Evolutionary conservation across 2,888 invertebrate genomes (phyloP).

Genomic region (Cataglyphis livida): DNA sequence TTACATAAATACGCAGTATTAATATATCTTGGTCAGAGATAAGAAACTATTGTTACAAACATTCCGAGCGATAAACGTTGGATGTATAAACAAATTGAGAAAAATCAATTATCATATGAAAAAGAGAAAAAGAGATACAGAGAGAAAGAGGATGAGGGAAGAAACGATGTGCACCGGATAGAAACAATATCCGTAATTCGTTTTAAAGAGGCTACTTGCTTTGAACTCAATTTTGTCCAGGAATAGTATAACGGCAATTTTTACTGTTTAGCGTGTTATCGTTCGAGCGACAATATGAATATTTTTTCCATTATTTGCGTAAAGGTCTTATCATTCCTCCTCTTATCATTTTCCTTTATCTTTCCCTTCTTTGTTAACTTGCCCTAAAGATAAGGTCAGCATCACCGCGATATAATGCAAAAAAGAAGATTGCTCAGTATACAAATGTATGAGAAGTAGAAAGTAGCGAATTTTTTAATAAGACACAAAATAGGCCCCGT

Average conservation of each 20-base stretch:
- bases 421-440: slow-evolving; percentile 10
- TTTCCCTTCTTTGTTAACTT: slow-evolving; percentile 16
- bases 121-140: not conserved
- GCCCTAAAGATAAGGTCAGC: slow-evolving; percentile 39
- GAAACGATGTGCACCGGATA: not conserved
- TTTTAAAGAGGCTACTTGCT: slow-evolving; percentile 34
- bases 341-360: not conserved
- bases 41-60: slow-evolving; percentile 17
- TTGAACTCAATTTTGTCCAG: slow-evolving; percentile 24
- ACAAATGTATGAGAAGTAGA: not conserved
- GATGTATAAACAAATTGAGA: not conserved
- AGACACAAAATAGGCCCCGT: slow-evolving; percentile 16
- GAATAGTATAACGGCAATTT: slow-evolving; percentile 29
- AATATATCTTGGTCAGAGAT: slow-evolving; percentile 8
- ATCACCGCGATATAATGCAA: slow-evolving; percentile 11
- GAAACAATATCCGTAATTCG: slow-evolving; percentile 21
- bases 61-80: not conserved
- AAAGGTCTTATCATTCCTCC: slow-evolving; percentile 16
- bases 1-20: slow-evolving; percentile 18
- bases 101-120: slow-evolving; percentile 18
- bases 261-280: not conserved
- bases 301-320: slow-evolving; percentile 27
- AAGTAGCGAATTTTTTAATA: not conserved
- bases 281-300: slow-evolving; percentile 1
- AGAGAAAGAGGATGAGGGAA: not conserved